phyloP scores from a whole-genome alignment of 2,888 invertebrate species.

The Scaptomyza parva region DNA sequence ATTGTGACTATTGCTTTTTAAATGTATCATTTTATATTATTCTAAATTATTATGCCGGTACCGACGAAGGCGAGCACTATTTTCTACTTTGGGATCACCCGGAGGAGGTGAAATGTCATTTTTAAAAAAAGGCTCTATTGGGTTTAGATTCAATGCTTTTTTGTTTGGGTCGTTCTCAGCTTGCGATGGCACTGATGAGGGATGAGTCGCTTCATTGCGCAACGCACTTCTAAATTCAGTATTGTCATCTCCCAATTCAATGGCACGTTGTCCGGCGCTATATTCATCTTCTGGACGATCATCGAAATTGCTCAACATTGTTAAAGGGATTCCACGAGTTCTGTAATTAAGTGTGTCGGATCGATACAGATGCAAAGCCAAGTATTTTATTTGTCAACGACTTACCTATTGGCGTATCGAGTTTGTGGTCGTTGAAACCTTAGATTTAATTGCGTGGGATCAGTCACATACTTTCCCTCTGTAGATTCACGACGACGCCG shows the following conservation, averaged over 20 bases:
- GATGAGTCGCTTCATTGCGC: slow-evolving; percentile 22
- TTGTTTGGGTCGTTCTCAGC: slow-evolving; percentile 55
- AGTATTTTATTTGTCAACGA: neutral
- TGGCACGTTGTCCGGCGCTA: slow-evolving; percentile 70
- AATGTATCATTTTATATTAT: slow-evolving; percentile 41
- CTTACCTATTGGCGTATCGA: slow-evolving; percentile 83
- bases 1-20: slow-evolving; percentile 48
- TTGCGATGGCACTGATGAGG: slow-evolving; percentile 19
- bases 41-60: slow-evolving; percentile 84
- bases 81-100: slow-evolving; percentile 84
- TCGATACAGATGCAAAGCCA: neutral
- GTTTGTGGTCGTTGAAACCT: slow-evolving; percentile 90
- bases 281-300: slow-evolving; percentile 78
- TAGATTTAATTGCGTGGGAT: slow-evolving; percentile 92
- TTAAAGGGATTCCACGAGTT: slow-evolving; percentile 86
- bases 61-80: slow-evolving; percentile 84
- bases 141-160: slow-evolving; percentile 64
- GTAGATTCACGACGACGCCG: slow-evolving; percentile 90
- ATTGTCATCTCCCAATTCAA: slow-evolving; percentile 28
- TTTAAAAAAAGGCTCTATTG: slow-evolving; percentile 55
- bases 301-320: slow-evolving; percentile 83
- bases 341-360: slow-evolving; percentile 41
- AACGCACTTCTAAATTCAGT: slow-evolving; percentile 4
- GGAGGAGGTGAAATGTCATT: slow-evolving; percentile 84
- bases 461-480: slow-evolving; percentile 92